phyloP scores from a whole-genome alignment of 2,113 vertebrate genomes.

The Phalacrocorax brasilianus region DNA sequence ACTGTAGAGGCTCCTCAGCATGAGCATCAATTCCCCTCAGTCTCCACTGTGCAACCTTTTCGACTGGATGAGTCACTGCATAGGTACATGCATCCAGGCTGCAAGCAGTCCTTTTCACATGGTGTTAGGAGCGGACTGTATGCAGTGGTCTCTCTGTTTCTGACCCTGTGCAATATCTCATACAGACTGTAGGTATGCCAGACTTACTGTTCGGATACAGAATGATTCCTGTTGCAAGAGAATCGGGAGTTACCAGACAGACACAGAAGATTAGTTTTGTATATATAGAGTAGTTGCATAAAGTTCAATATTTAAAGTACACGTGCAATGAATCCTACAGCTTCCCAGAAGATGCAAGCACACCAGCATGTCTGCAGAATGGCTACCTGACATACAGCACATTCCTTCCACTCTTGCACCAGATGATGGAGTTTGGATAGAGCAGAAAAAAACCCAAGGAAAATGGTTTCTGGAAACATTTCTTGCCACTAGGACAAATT shows the following conservation, averaged over 20 bases:
- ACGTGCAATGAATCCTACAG: not conserved
- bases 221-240: not conserved
- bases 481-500: not conserved
- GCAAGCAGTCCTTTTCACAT: not conserved
- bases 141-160: not conserved
- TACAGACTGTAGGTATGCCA: not conserved
- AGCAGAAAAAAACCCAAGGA: not conserved
- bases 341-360: not conserved
- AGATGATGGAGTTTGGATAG: not conserved
- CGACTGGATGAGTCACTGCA: not conserved
- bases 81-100: not conserved
- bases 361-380: not conserved
- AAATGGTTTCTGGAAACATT: not conserved
- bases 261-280: not conserved
- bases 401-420: not conserved
- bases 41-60: not conserved
- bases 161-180: not conserved
- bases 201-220: not conserved
- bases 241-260: not conserved
- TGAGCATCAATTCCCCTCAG: not conserved
- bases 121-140: not conserved
- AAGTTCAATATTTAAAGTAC: not conserved
- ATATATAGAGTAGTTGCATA: not conserved
- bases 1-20: not conserved
- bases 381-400: not conserved